Percentiles rank a stretch among this genome's conserved stretches.
Evolutionary conservation across 2,797 vertebrate genomes (phyloP).

Genomic region (Arrhamphus sclerolepis): DNA sequence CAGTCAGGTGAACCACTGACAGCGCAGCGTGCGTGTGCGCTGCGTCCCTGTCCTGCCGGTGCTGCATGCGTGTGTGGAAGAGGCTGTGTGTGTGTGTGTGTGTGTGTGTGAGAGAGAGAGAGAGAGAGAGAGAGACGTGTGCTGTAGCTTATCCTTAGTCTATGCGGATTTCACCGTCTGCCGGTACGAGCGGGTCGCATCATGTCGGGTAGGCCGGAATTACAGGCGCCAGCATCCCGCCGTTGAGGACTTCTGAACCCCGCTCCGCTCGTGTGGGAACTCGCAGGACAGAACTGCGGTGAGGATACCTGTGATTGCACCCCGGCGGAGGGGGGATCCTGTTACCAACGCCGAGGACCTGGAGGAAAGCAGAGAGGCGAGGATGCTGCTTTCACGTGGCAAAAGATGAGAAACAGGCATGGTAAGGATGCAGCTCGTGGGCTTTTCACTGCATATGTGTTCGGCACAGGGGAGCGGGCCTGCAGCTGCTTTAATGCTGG

Average conservation of each 20-base stretch:
- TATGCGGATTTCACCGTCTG: constrained; percentile 73
- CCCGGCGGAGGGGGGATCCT: constrained; percentile 29
- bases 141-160: constrained; percentile 57
- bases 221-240: constrained; percentile 3
- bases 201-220: constrained; percentile 42
- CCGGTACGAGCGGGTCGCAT: constrained; percentile 34
- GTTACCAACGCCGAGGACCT: constrained; percentile 23
- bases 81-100: constrained; percentile 33
- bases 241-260: neutral
- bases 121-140: constrained; percentile 41
- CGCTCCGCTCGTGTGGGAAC: neutral
- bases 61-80: constrained; percentile 42
- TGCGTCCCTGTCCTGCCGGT: constrained; percentile 52
- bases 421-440: constrained; percentile 58
- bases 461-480: neutral
- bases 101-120: constrained; percentile 25
- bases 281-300: neutral
- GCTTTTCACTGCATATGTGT: neutral
- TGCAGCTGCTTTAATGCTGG: neutral
- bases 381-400: constrained; percentile 48
- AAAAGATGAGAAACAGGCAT: constrained; percentile 63
- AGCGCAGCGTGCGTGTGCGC: constrained; percentile 42
- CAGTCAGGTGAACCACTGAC: constrained; percentile 48
- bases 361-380: constrained; percentile 21
- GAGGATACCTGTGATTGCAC: constrained; percentile 9